Base-by-base conservation (phyloP, 1,140 invertebrate species). In the Nomia melanderi region DNA sequence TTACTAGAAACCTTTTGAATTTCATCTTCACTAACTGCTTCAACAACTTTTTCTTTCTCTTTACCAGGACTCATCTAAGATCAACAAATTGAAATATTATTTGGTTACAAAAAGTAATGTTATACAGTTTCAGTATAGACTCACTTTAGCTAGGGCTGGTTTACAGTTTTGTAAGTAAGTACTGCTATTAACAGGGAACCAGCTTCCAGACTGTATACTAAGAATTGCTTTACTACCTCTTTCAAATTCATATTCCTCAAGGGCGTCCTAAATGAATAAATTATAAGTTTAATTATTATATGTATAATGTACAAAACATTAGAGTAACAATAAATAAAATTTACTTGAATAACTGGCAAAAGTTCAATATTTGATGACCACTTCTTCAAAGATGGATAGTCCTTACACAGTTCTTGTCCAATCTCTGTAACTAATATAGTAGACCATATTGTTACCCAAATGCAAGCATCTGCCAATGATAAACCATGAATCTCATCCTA, bases 401-500 rank as follows among this genome's bases (percentile, higher is more conserved):
- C 85, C 79, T 92, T 92, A 11, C 88, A 83, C 73, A 93, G 87
- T 79, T 92, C 87, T 71, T 93, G 92, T 12, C 81, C 83, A 25
- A 92, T 76, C 65, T 90, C 90, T 11, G 87, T 87, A 79, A 92
- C 88, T 66, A 88, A 88, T 74, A 92, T 78, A 2, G 96, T 86
- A 9, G 93, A 94, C 90, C 95, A 96, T 9, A 96, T 74, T 31
- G 93, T 94, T 65, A 93, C 93, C 94, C 95, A 96, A 83, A 96
- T 90, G 25, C 93, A 93, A 47, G 94, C 90, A 89, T 96, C 95
- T 54, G 93, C 94, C 66, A 93, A 88, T 83, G 93, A 93, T 70
- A 95, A 57, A 72, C 91, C 65, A 78, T 65, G n/a, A n/a, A n/a
- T 73, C n/a, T 86, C 83, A 80, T 82, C 81, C 90, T 91, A 59